phyloP scores from a whole-genome alignment of 1,140 invertebrate species.

The Papilio polytes region DNA sequence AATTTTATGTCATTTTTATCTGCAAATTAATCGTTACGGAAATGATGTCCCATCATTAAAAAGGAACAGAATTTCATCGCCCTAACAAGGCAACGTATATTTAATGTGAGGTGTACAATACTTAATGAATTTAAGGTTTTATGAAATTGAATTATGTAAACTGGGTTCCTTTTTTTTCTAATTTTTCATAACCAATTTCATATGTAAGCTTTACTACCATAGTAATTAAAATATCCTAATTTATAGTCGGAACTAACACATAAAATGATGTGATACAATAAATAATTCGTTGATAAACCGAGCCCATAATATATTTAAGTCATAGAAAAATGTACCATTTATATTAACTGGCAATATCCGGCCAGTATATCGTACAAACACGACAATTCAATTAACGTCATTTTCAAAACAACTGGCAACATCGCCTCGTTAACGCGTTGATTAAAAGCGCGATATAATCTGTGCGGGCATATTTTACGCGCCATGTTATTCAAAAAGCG shows the following conservation, averaged over 20 bases:
- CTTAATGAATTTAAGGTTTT: neutral
- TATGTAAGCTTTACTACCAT: neutral
- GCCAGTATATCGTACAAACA: constrained; percentile 34
- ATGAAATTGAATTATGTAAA: too few relatives aligned
- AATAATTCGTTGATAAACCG: neutral
- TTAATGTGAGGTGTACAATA: neutral
- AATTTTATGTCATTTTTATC: constrained; percentile 8
- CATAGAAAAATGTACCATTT: constrained; percentile 8
- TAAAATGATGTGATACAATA: neutral
- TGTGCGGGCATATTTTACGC: constrained; percentile 21
- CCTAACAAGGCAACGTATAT: neutral
- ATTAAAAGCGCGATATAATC: constrained; percentile 26
- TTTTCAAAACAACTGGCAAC: constrained; percentile 42
- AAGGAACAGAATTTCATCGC: neutral
- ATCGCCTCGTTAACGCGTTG: constrained; percentile 44
- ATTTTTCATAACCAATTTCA: neutral
- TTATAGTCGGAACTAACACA: neutral
- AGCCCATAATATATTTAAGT: neutral
- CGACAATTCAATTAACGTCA: constrained; percentile 48
- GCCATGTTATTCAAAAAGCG: neutral
- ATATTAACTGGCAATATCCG: constrained; percentile 13
- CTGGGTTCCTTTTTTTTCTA: neutral
- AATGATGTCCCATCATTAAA: neutral
- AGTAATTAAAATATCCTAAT: neutral
- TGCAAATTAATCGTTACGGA: neutral